These are phyloP conservation scores for Scytalopus superciliaris DNA, from an alignment of 2,113 vertebrate species.

Conservation along the genomic window DNA sequence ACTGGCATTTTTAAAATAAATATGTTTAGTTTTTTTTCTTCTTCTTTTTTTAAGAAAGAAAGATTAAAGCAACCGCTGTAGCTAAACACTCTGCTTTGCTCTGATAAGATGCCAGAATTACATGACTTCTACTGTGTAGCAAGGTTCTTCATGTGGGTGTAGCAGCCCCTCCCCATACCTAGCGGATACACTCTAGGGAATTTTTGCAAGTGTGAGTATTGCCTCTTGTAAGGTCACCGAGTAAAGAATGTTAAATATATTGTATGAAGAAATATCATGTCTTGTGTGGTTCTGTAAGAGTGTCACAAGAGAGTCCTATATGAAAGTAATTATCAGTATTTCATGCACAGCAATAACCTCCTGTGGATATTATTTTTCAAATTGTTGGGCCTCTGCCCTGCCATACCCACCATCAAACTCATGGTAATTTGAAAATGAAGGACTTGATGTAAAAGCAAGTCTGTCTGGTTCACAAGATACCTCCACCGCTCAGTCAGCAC, in stretches of 20 bases:
- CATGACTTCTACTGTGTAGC: conserved; percentile 32
- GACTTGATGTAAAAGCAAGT: not conserved
- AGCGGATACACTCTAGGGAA: conserved; percentile 53
- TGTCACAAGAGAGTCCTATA: not conserved
- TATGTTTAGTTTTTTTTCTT: not conserved
- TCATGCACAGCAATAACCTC: not conserved
- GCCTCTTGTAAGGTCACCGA: conserved; percentile 25
- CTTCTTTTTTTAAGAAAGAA: not conserved
- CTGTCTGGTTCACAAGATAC: not conserved
- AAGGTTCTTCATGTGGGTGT: conserved; percentile 1
- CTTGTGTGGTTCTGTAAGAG: not conserved
- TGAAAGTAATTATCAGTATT: not conserved
- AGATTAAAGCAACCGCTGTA: conserved; percentile 52
- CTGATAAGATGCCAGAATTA: conserved; percentile 56
- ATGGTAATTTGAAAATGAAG: not conserved
- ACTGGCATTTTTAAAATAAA: not conserved
- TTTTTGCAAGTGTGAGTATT: conserved; percentile 13
- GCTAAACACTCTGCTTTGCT: conserved; percentile 32
- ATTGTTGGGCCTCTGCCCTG: not conserved
- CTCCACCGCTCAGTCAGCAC: not conserved
- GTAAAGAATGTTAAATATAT: not conserved
- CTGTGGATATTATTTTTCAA: not conserved
- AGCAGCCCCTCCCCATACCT: conserved; percentile 56
- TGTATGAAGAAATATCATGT: not conserved
- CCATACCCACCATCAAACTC: not conserved